phyloP scores from a whole-genome alignment of 2,888 invertebrate species.

The Cylindroiulus punctatus region DNA sequence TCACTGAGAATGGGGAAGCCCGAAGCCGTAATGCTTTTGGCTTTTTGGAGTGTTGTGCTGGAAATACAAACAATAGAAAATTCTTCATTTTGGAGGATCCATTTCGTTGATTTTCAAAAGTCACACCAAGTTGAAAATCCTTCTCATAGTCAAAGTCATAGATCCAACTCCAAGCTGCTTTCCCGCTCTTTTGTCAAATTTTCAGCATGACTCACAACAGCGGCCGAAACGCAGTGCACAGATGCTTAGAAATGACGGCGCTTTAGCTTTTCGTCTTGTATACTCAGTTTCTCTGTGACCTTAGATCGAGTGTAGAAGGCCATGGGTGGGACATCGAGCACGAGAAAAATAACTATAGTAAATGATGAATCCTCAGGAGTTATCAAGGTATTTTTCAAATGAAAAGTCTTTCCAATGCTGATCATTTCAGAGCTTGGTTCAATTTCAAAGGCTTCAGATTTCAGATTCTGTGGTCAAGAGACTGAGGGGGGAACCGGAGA shows the following conservation, averaged over 20 bases:
- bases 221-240: too few relatives aligned
- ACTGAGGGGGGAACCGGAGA: neutral
- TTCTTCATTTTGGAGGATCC: too few relatives aligned
- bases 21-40: too few relatives aligned
- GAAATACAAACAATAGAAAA: too few relatives aligned
- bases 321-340: constrained; percentile 19
- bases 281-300: neutral
- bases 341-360: constrained; percentile 7
- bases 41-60: too few relatives aligned
- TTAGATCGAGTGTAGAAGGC: constrained; percentile 24
- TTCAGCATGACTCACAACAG: too few relatives aligned
- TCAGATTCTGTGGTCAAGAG: constrained; percentile 6
- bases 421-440: neutral
- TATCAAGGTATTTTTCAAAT: neutral
- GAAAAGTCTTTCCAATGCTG: neutral
- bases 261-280: neutral
- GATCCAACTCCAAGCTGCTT: neutral
- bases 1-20: too few relatives aligned
- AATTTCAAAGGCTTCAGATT: neutral
- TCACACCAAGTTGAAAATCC: too few relatives aligned
- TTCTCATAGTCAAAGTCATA: too few relatives aligned
- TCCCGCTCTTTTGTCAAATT: too few relatives aligned
- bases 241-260: neutral
- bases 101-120: too few relatives aligned
- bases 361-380: constrained; percentile 6